Conservation (phyloP, 2,888 invertebrate species). For the Lamellibrachia columna region DNA sequence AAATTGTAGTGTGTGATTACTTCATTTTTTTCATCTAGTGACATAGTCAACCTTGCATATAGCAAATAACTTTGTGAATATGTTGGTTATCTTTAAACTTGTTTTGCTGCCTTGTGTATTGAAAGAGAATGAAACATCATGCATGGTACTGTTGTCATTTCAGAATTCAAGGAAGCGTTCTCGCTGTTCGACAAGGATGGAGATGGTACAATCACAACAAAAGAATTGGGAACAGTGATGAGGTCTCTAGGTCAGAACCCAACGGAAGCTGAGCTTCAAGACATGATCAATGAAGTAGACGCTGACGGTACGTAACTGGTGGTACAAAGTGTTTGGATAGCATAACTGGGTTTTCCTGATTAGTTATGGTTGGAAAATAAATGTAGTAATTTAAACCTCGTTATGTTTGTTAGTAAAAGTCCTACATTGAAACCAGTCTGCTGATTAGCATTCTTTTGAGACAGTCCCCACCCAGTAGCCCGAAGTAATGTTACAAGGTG, state of each 20-base stretch:
- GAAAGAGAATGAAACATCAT: too few relatives aligned
- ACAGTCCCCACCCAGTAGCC: background rate
- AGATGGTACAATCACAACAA: constrained; percentile 99
- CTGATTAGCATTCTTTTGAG: background rate
- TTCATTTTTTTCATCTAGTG: too few relatives aligned
- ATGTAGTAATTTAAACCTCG: too few relatives aligned
- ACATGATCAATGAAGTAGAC: constrained; percentile 99
- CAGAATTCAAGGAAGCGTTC: constrained; percentile 99
- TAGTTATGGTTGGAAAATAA: too few relatives aligned
- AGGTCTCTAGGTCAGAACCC: constrained; percentile 98
- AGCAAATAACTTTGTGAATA: too few relatives aligned
- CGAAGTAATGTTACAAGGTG: background rate
- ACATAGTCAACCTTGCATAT: too few relatives aligned
- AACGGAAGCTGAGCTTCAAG: constrained; percentile 98
- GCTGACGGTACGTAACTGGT: constrained; percentile 74
- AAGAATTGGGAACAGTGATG: constrained; percentile 99
- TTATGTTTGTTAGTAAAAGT: too few relatives aligned
- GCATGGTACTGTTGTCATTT: constrained; percentile 27
- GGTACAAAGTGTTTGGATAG: background rate
- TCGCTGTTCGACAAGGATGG: constrained; percentile 99
- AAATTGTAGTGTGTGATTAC: too few relatives aligned
- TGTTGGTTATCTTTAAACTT: too few relatives aligned
- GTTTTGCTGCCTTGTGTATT: background rate
- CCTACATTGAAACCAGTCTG: too few relatives aligned
- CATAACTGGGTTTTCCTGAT: background rate